phyloP scores from a whole-genome alignment of 2,888 invertebrate species.

The Synergus laeviventris region DNA sequence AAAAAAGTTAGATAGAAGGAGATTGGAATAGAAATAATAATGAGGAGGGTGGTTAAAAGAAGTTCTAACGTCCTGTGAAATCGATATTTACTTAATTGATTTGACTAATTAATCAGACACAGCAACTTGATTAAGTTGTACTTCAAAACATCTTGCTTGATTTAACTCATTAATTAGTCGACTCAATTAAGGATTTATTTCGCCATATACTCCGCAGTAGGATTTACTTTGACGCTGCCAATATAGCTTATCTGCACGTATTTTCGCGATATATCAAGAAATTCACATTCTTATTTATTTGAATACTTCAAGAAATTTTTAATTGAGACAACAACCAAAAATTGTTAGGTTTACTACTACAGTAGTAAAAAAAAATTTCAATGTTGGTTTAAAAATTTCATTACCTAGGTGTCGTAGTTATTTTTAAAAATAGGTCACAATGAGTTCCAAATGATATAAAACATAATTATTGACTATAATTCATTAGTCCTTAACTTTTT shows the following conservation, averaged over 20 bases:
- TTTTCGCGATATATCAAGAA: background rate
- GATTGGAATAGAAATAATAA: background rate
- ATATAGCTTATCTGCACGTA: slow-evolving; percentile 12
- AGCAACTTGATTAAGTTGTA: slow-evolving; percentile 35
- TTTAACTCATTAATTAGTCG: slow-evolving; percentile 40
- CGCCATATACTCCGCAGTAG: slow-evolving; percentile 22
- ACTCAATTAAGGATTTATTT: slow-evolving; percentile 35
- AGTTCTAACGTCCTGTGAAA: background rate
- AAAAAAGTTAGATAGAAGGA: background rate
- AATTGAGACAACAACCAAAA: background rate
- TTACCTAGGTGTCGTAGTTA: too few relatives aligned
- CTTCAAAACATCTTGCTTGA: slow-evolving; percentile 20
- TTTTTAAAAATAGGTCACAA: too few relatives aligned
- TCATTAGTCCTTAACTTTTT: too few relatives aligned
- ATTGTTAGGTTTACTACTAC: too few relatives aligned
- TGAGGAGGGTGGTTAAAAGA: background rate
- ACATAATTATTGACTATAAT: too few relatives aligned
- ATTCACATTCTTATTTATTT: background rate
- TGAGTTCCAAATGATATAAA: too few relatives aligned
- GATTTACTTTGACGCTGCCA: slow-evolving; percentile 18
- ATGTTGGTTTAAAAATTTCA: too few relatives aligned
- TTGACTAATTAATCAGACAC: slow-evolving; percentile 37
- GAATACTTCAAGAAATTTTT: background rate
- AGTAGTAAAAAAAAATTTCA: too few relatives aligned
- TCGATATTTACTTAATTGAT: slow-evolving; percentile 30